Evolutionary conservation across 2,888 invertebrate genomes (phyloP), one percentile per base, ranked within the genome.

Genomic region (Harpalus rufipes): DNA sequence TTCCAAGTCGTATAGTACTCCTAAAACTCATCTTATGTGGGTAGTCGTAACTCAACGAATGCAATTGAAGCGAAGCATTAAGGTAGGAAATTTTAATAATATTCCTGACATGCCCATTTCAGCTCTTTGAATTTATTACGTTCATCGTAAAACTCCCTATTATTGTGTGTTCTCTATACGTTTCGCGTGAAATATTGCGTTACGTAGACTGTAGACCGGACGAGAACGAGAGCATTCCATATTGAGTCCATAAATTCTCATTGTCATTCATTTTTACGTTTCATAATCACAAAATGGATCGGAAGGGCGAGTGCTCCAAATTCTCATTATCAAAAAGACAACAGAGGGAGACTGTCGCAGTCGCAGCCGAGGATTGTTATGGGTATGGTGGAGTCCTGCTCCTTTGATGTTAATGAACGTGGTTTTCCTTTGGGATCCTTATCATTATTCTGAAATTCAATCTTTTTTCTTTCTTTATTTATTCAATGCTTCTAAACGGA

Each of bases 111-210:
- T 88, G 87, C 88, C 85, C 88, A 89, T 90, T 89, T 90, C 90
- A 90, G 89, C 89, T 88, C 88, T 88, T 87, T 88, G 88, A 89
- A 90, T 90, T 90, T 90, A 90, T 90, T 88, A 88, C 89, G 87
- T 86, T 87, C 88, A 88, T 89, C 89, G 88, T 89, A 89, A 89
- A 89, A 87, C 87, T 85, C 41, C 80, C 85, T 85, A 85, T 85
- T 85, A 85, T 85, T 85, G 85, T 85, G 85, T 85, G 85, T 85
- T 78, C 76, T 58, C 59, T 74, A 65, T 84, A 84, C 63, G 84
- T 65, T 76, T 16, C 56, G 72, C 61, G 84, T 84, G 84, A 84
- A 84, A 78, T 84, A 84, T 84, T 63, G 76, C 84, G 63, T 56
- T 65, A 65, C 61, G 41, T 32, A 10, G 63, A 10, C 21, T 10